Percentiles rank a stretch among this genome's conserved stretches.
phyloP scores from a whole-genome alignment of 2,797 vertebrate species.

The Hyperoplus immaculatus region DNA sequence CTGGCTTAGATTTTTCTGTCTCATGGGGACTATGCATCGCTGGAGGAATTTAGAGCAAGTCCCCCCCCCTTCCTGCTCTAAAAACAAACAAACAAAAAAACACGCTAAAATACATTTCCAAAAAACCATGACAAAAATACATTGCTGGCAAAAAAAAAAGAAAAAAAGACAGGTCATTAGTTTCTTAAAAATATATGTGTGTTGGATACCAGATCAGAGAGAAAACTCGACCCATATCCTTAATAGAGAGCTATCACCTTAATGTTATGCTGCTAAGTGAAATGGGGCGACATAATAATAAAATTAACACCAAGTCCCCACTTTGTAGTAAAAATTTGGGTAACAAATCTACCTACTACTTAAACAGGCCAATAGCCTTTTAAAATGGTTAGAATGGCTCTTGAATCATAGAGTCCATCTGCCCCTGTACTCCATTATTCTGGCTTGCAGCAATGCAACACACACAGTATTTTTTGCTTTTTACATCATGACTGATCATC shows the following conservation, averaged over 20 bases:
- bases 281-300: slow-evolving; percentile 29
- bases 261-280: slow-evolving; percentile 22
- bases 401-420: slow-evolving; percentile 36
- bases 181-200: neutral
- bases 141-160: slow-evolving; percentile 13
- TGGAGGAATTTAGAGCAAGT: slow-evolving; percentile 45
- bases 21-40: slow-evolving; percentile 55
- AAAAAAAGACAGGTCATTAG: slow-evolving; percentile 38
- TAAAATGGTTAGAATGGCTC: slow-evolving; percentile 37
- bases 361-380: slow-evolving; percentile 8
- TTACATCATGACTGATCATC: neutral
- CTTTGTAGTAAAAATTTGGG: neutral
- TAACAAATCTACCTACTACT: slow-evolving; percentile 24
- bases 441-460: slow-evolving; percentile 7
- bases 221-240: slow-evolving; percentile 6
- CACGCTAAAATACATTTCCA: slow-evolving; percentile 8
- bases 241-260: slow-evolving; percentile 4
- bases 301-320: neutral
- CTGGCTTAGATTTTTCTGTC: slow-evolving; percentile 47
- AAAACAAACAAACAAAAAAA: slow-evolving; percentile 12
- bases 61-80: slow-evolving; percentile 28
- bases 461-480: slow-evolving; percentile 9
- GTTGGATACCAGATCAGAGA: slow-evolving; percentile 7
- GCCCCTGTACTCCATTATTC: slow-evolving; percentile 15
- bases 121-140: slow-evolving; percentile 46